Evolutionary conservation across 2,113 vertebrate species (phyloP).

Genomic region (Scopus umbretta): DNA sequence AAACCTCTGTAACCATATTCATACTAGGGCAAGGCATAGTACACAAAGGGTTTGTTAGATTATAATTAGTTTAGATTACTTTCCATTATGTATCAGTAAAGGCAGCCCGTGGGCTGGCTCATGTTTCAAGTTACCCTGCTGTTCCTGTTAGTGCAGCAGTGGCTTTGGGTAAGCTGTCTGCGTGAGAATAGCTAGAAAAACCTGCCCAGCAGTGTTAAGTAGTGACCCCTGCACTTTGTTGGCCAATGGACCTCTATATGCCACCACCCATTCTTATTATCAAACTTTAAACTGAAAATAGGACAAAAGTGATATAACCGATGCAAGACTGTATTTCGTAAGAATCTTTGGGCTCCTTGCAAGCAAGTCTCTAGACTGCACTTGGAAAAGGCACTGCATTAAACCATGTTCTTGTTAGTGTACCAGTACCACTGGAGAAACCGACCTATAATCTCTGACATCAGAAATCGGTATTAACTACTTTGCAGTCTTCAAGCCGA

Average conservation of each 20-base stretch:
- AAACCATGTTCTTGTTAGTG: neutral
- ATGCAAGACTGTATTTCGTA: neutral
- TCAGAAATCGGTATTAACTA: neutral
- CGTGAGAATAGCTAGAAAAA: neutral
- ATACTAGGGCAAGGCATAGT: neutral
- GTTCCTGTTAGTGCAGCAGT: neutral
- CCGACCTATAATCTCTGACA: neutral
- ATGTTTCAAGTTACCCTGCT: neutral
- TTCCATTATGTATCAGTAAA: conserved; percentile 29
- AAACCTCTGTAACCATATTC: conserved; percentile 1
- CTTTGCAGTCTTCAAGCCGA: neutral
- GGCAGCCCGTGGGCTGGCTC: neutral
- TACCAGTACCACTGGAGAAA: neutral
- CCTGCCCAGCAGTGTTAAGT: neutral
- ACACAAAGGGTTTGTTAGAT: conserved; percentile 6
- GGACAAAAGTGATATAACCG: neutral
- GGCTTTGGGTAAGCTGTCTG: neutral
- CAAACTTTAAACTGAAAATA: conserved; percentile 3
- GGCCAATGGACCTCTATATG: neutral
- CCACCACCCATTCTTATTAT: neutral
- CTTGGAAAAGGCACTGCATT: neutral
- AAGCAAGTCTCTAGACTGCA: neutral
- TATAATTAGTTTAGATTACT: conserved; percentile 37
- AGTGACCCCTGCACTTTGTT: neutral
- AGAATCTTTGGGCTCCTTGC: neutral